Base-by-base conservation (phyloP, 2,113 vertebrate genomes). In the Petroica traversi region DNA sequence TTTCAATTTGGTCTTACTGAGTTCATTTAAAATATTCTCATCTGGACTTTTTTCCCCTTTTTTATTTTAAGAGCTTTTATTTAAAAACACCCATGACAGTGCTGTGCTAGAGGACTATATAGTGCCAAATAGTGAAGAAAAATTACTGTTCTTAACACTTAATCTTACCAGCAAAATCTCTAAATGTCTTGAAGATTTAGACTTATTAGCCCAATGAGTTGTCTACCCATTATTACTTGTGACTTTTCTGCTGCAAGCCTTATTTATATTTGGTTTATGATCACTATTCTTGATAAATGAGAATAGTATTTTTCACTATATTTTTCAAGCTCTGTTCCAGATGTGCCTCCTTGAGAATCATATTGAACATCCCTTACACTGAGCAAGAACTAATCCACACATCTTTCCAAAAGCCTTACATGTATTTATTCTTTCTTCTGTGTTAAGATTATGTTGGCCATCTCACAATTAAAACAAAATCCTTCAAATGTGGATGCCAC, bases 21-120 rank as follows among this genome's bases (percentile, higher is more conserved):
- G 12, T 23, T 84, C 23, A 43, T 84, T 19, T n/a, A 38, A 85
- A 55, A 41, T 20, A 38, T 45, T 79, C 28, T 59, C 7, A 24
- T 67, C 57, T 54, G 7, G 20, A 12, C 1, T 29, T 61, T 6
- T 14, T 4, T 1, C 11, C 8, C 22, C 6, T 24, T 46, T 71
- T 59, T 33, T 26, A 43, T 45, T 75, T 74, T 38, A 81, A 55
- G 26, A 31, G 5, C 6, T 36, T 61, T 55, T 28, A 40, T 57
- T 48, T 0, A 1, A 66, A 59, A 61, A 6, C 1, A 81, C 38
- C 2, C 26, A 41, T 5, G 58, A 45, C 12, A 57, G 0, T 17
- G 7, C 19, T 45, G 36, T 45, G 22, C 3, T 18, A 26, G 19
- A 73, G 36, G 22, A 59, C 31, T 45, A 69, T 17, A 19, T 61